Evolutionary conservation across 1,140 invertebrate genomes (phyloP).

Genomic region (Meteorus sp.): DNA sequence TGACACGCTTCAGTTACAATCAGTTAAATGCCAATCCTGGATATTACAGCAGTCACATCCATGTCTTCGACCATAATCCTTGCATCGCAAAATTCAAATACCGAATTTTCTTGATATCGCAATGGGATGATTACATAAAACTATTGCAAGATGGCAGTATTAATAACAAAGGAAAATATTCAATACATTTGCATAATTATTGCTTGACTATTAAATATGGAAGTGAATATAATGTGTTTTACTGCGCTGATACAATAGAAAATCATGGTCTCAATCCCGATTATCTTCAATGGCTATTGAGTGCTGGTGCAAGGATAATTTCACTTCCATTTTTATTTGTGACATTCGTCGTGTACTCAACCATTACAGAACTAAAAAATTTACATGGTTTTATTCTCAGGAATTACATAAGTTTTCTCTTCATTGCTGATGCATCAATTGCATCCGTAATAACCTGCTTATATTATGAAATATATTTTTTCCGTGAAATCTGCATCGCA

Average conservation of each 20-base stretch:
- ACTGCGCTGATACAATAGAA: slow-evolving; percentile 28
- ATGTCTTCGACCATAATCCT: slow-evolving; percentile 19
- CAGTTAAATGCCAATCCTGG: background rate
- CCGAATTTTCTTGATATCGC: slow-evolving; percentile 51
- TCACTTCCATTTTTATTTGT: slow-evolving; percentile 60
- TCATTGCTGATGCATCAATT: slow-evolving; percentile 55
- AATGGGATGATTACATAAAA: slow-evolving; percentile 55
- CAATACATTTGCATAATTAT: slow-evolving; percentile 18
- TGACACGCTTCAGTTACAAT: background rate
- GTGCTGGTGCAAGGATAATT: slow-evolving; percentile 54
- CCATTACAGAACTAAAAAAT: slow-evolving; percentile 60
- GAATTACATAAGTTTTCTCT: slow-evolving; percentile 56
- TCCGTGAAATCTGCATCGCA: slow-evolving; percentile 47
- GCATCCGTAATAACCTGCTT: slow-evolving; percentile 54
- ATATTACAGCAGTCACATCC: background rate
- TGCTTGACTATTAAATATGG: slow-evolving; percentile 29
- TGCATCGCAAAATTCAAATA: slow-evolving; percentile 40
- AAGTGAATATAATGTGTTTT: slow-evolving; percentile 18
- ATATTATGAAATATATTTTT: slow-evolving; percentile 41
- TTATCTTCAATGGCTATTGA: background rate
- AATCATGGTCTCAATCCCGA: background rate
- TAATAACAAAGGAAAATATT: slow-evolving; percentile 36
- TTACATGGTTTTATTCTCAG: slow-evolving; percentile 62
- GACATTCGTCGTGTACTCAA: slow-evolving; percentile 59
- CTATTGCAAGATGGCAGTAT: slow-evolving; percentile 60